Evolutionary conservation across 2,797 vertebrate species (phyloP).

Genomic region (Mycteria americana): DNA sequence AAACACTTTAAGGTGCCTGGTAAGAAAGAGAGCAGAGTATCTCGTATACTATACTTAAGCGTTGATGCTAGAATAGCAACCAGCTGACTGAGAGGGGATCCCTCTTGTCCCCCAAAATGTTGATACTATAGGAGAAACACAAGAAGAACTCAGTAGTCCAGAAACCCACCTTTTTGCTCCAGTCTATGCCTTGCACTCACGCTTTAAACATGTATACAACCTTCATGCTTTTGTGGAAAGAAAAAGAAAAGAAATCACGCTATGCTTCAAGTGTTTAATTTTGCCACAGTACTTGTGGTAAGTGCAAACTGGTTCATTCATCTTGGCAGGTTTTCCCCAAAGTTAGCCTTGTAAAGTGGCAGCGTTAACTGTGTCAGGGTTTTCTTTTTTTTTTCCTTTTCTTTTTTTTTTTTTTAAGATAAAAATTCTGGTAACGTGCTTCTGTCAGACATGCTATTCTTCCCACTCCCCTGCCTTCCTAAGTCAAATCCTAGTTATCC

Average conservation of each 20-base stretch:
- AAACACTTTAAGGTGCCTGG: rapidly evolving
- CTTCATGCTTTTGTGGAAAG: background rate
- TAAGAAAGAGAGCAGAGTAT: background rate
- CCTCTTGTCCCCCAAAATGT: background rate
- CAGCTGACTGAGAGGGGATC: background rate
- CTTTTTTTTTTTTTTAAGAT: background rate
- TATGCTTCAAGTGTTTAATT: background rate
- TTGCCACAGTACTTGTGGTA: background rate
- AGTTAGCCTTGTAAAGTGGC: background rate
- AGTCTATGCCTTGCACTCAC: background rate
- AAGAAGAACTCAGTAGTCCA: background rate
- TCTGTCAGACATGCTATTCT: background rate
- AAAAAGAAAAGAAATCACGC: background rate
- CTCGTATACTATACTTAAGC: rapidly evolving
- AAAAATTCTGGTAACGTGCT: too few species aligned
- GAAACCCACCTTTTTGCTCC: background rate
- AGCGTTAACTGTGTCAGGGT: background rate
- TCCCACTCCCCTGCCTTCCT: background rate
- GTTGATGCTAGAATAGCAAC: background rate
- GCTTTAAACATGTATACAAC: background rate
- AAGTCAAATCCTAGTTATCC: background rate
- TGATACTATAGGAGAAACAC: background rate
- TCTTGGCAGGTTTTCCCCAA: background rate
- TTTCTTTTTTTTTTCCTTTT: background rate
- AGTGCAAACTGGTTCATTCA: background rate